Evolutionary conservation across 2,113 vertebrate genomes (phyloP).

Genomic region (Willisornis vidua): DNA sequence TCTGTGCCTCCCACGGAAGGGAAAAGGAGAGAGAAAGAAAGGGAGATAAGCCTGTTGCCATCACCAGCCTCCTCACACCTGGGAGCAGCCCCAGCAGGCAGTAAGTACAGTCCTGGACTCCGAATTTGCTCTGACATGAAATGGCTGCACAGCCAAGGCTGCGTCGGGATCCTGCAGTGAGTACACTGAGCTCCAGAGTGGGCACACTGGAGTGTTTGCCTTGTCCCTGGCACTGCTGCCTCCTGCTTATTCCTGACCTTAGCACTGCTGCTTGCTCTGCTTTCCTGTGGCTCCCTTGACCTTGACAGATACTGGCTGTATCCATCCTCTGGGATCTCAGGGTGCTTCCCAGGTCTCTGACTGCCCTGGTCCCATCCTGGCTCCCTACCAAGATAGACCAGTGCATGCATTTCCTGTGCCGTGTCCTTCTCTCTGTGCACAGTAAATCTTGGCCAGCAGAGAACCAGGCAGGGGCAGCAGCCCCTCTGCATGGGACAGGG

Average conservation of each 20-base stretch:
- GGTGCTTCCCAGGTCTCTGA: neutral
- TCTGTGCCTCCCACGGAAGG: neutral
- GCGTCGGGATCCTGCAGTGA: accelerated
- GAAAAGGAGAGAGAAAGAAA: neutral
- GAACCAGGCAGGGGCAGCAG: accelerated
- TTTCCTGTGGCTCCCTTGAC: neutral
- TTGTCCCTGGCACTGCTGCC: neutral
- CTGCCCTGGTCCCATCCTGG: neutral
- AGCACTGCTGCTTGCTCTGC: neutral
- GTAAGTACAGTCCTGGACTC: neutral
- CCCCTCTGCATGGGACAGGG: neutral
- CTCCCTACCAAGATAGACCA: neutral
- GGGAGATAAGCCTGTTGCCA: neutral
- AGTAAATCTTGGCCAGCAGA: neutral
- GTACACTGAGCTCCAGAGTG: neutral
- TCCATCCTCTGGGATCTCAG: neutral
- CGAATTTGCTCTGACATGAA: neutral
- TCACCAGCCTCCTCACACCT: neutral
- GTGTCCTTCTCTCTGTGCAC: neutral
- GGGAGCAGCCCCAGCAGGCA: neutral
- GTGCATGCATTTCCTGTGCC: neutral
- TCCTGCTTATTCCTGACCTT: neutral
- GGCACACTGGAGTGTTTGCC: neutral
- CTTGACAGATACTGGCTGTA: neutral
- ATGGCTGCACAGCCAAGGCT: neutral